phyloP scores from a whole-genome alignment of 2,888 invertebrate genomes.

The Molorchus minor region DNA sequence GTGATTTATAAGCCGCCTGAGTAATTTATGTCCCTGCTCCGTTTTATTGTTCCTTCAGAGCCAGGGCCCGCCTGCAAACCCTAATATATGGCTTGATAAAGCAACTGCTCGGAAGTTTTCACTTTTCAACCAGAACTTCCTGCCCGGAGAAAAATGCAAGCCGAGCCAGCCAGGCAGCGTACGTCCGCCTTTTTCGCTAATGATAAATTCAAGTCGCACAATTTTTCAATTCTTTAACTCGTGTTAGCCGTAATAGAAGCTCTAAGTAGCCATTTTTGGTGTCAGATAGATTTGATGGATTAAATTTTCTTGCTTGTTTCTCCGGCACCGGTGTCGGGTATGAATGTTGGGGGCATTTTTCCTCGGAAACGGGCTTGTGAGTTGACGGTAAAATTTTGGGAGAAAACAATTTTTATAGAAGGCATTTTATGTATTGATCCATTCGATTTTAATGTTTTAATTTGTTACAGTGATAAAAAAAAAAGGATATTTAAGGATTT shows the following conservation, averaged over 20 bases:
- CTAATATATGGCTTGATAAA: conserved; percentile 52
- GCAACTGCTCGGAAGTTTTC: conserved; percentile 45
- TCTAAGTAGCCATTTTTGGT: conserved; percentile 32
- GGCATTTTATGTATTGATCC: no score
- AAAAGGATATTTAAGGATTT: no score
- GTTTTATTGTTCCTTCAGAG: conserved; percentile 49
- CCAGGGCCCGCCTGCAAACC: conserved; percentile 37
- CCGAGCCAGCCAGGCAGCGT: conserved; percentile 1
- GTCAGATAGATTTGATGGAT: conserved; percentile 35
- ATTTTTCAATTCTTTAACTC: conserved; percentile 30
- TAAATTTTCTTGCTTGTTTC: conserved; percentile 30
- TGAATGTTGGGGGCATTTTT: conserved; percentile 32
- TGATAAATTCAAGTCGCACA: conserved; percentile 28
- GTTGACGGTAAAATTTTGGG: no score
- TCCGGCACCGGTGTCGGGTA: conserved; percentile 7
- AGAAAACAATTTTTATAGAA: no score
- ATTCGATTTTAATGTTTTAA: no score
- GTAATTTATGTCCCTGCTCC: conserved; percentile 52
- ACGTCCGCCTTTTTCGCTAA: conserved; percentile 10
- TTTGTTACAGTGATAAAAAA: no score
- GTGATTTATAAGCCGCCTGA: conserved; percentile 52
- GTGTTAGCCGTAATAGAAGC: conserved; percentile 31
- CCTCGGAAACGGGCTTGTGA: conserved; percentile 24
- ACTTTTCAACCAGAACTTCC: conserved; percentile 41
- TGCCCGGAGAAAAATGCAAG: conserved; percentile 28